phyloP scores from a whole-genome alignment of 1,140 invertebrate species.

The Ips typographus region DNA sequence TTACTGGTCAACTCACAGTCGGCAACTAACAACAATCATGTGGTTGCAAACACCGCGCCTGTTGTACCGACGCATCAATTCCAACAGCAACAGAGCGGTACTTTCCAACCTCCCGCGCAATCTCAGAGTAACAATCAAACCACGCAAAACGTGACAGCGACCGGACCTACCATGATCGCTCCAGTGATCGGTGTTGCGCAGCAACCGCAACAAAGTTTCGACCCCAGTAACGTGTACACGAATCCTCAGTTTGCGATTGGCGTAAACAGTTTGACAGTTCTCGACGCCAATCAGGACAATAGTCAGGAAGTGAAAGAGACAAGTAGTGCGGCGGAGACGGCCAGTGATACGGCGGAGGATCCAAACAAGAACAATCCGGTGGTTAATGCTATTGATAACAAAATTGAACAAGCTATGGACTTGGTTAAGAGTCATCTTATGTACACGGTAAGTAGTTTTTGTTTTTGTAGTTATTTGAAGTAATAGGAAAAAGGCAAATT shows the following conservation, averaged over 20 bases:
- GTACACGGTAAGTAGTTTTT: slow-evolving; percentile 60
- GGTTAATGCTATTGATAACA: slow-evolving; percentile 64
- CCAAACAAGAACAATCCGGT: slow-evolving; percentile 49
- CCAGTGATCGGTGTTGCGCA: slow-evolving; percentile 32
- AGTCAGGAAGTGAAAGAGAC: slow-evolving; percentile 35
- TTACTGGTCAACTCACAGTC: slow-evolving; percentile 46
- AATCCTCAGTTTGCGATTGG: slow-evolving; percentile 47
- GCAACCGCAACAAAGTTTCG: slow-evolving; percentile 36
- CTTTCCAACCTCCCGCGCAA: background rate
- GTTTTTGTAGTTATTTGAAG: background rate
- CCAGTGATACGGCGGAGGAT: slow-evolving; percentile 44
- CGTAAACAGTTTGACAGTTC: slow-evolving; percentile 44
- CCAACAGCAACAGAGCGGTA: slow-evolving; percentile 19
- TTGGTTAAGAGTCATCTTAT: slow-evolving; percentile 71
- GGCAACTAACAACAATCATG: slow-evolving; percentile 36
- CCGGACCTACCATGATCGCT: slow-evolving; percentile 5
- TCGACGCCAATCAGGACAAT: slow-evolving; percentile 38
- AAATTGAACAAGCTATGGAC: slow-evolving; percentile 74
- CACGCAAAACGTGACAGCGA: background rate
- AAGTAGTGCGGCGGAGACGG: slow-evolving; percentile 34
- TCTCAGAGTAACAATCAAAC: slow-evolving; percentile 12
- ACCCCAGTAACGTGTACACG: slow-evolving; percentile 45
- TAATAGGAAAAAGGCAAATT: too few relatives aligned
- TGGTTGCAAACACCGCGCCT: slow-evolving; percentile 35
- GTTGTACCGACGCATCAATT: slow-evolving; percentile 31